Evolutionary conservation across 2,113 vertebrate genomes (phyloP), one percentile per base, ranked within the genome.

Genomic region (Bos javanicus): DNA sequence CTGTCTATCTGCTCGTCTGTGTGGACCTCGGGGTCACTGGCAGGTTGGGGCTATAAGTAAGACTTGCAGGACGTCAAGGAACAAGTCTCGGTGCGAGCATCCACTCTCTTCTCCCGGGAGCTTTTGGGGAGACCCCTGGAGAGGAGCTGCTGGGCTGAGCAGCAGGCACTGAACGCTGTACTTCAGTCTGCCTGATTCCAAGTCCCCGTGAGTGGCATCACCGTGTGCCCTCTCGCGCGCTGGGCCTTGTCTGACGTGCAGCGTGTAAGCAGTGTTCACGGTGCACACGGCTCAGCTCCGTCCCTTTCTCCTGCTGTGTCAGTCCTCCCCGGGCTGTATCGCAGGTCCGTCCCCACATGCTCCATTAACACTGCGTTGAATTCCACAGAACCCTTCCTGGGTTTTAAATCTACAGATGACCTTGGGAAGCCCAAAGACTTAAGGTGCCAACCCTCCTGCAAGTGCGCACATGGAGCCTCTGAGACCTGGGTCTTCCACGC

Each of bases 281-380:
- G 1, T 28, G 60, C 52, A 13, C 9, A 7, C 0, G 0, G 82
- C 36, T 7, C 50, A 0, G 3, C 48, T 3, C 2, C 0, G 14
- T 2, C 43, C 57, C 85, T 36, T 5, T 13, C 3, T 7, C 7
- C 1, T 14, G 76, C 76, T 5, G 0, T 2, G 0, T 1, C 1
- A 10, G 25, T 67, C 36, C 13, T 11, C 23, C 54, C 28, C 2
- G 19, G 81, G 13, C 52, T 11, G 28, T 6, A 25, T 4, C 46
- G 2, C 54, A 5, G 7, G 14, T 9, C 33, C 11, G 6, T 1
- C n/a, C 14, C 23, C 8, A 23, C 12, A 0, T 1, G 26, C 19
- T 74, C 19, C 4, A 21, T 15, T 59, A 43, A n/a, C 19, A n/a
- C 60, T 14, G 21, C 9, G 10, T 2, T 16, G 10, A 16, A 17